Conservation (phyloP, 2,888 invertebrate genomes). For the Tenthredo distinguenda region DNA sequence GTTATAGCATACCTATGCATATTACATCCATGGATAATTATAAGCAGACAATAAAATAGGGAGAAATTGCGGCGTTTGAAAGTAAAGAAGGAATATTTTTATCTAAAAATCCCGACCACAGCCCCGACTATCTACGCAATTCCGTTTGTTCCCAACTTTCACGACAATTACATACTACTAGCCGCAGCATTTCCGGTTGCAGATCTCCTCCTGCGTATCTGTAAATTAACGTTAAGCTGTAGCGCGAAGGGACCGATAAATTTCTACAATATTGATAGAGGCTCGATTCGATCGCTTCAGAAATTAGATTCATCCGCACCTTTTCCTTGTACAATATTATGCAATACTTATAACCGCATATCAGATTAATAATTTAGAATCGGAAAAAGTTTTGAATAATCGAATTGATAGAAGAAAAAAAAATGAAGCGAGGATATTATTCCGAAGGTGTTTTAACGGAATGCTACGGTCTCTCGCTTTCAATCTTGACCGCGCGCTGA, state of each 20-base stretch:
- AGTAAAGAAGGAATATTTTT: not conserved
- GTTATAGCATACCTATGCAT: not conserved
- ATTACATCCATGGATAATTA: not conserved
- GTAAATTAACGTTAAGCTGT: not conserved
- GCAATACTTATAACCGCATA: too few relatives aligned
- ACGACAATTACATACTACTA: slow-evolving; percentile 39
- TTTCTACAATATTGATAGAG: not conserved
- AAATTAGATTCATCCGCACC: not conserved
- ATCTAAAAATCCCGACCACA: slow-evolving; percentile 4
- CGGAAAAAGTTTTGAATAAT: not conserved
- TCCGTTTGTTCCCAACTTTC: slow-evolving; percentile 34
- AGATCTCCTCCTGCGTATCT: not conserved
- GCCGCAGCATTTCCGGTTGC: slow-evolving; percentile 1
- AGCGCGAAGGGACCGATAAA: not conserved
- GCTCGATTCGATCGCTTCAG: not conserved
- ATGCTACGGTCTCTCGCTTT: slow-evolving; percentile 15
- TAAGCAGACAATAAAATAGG: not conserved
- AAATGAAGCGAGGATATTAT: not conserved
- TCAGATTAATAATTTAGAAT: not conserved
- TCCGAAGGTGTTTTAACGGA: not conserved
- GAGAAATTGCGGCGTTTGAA: not conserved
- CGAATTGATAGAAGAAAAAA: not conserved
- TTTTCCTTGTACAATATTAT: not conserved
- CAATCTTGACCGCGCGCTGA: slow-evolving; percentile 17
- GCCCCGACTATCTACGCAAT: slow-evolving; percentile 26